phyloP scores from a whole-genome alignment of 2,888 invertebrate species.

The Scaptomyza reducta region DNA sequence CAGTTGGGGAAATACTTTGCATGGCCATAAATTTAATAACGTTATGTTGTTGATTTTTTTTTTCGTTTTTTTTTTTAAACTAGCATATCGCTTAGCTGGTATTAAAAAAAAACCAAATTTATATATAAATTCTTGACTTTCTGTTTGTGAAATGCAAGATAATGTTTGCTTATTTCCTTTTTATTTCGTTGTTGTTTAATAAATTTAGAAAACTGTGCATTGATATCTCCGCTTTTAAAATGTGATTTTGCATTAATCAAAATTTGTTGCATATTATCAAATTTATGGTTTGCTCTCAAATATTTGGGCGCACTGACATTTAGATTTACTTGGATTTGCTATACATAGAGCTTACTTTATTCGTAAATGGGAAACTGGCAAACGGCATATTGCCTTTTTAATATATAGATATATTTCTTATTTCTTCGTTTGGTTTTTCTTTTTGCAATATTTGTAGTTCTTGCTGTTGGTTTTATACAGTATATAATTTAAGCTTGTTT shows the following conservation, averaged over 20 bases:
- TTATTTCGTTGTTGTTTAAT: conserved; percentile 1
- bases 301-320: conserved; percentile 35
- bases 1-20: conserved; percentile 11
- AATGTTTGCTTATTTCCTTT: neutral
- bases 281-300: conserved; percentile 15
- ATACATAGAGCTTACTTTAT: conserved; percentile 6
- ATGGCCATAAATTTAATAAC: conserved; percentile 5
- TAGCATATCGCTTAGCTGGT: neutral
- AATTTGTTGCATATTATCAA: conserved; percentile 15
- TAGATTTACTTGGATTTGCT: conserved; percentile 24
- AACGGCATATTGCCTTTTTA: conserved; percentile 21
- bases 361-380: conserved; percentile 34
- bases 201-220: conserved; percentile 29
- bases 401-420: neutral
- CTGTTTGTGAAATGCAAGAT: neutral
- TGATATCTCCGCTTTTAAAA: conserved; percentile 2
- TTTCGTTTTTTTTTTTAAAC: neutral
- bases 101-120: neutral
- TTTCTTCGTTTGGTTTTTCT: neutral
- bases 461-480: conserved; percentile 16
- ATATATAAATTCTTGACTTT: neutral
- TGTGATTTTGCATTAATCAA: conserved; percentile 3
- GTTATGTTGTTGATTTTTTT: neutral
- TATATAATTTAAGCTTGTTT: conserved; percentile 22
- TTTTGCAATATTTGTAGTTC: conserved; percentile 6